Evolutionary conservation across 2,113 vertebrate genomes (phyloP).

Genomic region (Odontesthes bonariensis): DNA sequence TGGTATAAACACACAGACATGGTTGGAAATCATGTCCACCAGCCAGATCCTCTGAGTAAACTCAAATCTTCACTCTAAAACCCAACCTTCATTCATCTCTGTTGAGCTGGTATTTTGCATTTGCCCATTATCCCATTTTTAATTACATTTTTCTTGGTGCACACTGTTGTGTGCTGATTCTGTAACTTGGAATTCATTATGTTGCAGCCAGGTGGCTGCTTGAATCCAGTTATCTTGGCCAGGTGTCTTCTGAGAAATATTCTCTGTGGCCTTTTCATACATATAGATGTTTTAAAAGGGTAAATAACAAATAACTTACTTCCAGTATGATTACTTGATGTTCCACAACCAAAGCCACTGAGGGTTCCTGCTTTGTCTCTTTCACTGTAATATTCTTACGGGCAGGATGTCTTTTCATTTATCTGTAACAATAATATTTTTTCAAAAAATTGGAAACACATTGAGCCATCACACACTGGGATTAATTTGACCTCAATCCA

Average conservation of each 20-base stretch:
- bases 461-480: conserved; percentile 39
- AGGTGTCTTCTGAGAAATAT: conserved; percentile 39
- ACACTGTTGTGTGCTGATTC: conserved; percentile 13
- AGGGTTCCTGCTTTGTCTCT: conserved; percentile 16
- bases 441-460: conserved; percentile 62
- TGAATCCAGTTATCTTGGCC: conserved; percentile 38
- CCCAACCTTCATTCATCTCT: not conserved
- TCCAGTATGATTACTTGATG: conserved; percentile 9
- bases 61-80: too few relatives aligned
- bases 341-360: not conserved
- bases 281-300: conserved; percentile 29
- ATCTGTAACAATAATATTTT: conserved; percentile 49
- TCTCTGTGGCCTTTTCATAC: conserved; percentile 9
- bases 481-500: conserved; percentile 38
- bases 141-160: conserved; percentile 27
- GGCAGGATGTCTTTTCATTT: conserved; percentile 28
- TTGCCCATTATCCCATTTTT: conserved; percentile 28
- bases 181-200: conserved; percentile 8
- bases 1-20: too few relatives aligned
- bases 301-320: conserved; percentile 36
- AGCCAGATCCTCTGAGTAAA: too few relatives aligned
- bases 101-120: not conserved
- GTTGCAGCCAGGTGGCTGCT: conserved; percentile 41
- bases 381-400: conserved; percentile 20
- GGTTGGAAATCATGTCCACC: too few relatives aligned